A percentile compares a stretch with the other conserved stretches of the same genome.
These are phyloP conservation scores for Coenonympha glycerion DNA, from an alignment of 2,888 invertebrate species.

Conservation along the genomic window DNA sequence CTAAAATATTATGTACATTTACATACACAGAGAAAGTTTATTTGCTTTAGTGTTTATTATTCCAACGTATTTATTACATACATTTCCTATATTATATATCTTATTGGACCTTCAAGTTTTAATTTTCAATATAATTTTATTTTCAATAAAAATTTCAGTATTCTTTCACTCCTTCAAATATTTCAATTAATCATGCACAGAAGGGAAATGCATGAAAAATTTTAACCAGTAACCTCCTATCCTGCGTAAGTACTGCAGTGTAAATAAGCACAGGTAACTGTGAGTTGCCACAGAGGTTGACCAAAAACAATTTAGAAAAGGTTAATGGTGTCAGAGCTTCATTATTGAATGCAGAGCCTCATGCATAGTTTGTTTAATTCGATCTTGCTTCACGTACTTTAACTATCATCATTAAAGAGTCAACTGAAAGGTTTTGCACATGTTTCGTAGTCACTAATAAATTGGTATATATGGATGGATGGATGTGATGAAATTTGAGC, in stretches of 20 bases:
- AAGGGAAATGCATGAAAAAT: too few relatives aligned
- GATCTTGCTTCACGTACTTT: neutral
- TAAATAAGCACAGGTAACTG: too few relatives aligned
- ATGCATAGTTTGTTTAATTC: neutral
- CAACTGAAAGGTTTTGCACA: neutral
- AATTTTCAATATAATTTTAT: too few relatives aligned
- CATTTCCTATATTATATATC: too few relatives aligned
- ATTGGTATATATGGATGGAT: too few relatives aligned
- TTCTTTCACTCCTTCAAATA: too few relatives aligned
- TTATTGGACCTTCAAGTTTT: too few relatives aligned
- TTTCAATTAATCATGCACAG: too few relatives aligned
- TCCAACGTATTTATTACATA: neutral
- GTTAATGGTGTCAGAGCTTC: neutral
- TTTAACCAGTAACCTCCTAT: too few relatives aligned
- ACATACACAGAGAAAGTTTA: slow-evolving; percentile 5
- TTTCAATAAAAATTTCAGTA: too few relatives aligned
- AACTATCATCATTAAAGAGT: neutral
- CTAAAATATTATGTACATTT: slow-evolving; percentile 3
- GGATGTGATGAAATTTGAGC: too few relatives aligned
- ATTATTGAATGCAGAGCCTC: neutral
- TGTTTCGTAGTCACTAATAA: neutral
- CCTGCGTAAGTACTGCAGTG: too few relatives aligned
- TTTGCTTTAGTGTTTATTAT: neutral
- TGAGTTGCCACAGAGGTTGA: neutral
- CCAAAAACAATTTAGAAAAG: neutral